Percentiles rank a stretch among this genome's conserved stretches.
Evolutionary conservation across 2,797 vertebrate species (phyloP).

Genomic region (Eremophila alpestris): DNA sequence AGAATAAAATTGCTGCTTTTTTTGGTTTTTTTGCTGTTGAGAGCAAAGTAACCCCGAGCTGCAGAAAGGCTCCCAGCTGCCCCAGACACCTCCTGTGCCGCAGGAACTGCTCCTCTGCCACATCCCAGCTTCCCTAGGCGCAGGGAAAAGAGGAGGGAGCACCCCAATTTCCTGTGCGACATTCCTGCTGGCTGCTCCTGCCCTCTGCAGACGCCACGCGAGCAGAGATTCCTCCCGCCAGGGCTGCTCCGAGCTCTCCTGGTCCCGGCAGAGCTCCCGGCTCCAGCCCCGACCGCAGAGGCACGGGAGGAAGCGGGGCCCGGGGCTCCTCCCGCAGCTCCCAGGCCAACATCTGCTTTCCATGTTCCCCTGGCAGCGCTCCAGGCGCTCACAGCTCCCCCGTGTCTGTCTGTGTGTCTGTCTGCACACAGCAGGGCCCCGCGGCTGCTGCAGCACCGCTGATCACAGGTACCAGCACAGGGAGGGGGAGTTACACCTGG

Average conservation of each 20-base stretch:
- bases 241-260: too few relatives aligned
- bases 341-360: conserved; percentile 33
- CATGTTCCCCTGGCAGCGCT: conserved; percentile 9
- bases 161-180: too few relatives aligned
- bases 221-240: too few relatives aligned
- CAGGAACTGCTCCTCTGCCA: background rate
- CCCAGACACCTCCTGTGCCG: background rate
- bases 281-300: background rate
- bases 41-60: background rate
- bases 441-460: background rate
- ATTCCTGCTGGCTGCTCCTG: too few relatives aligned
- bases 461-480: background rate
- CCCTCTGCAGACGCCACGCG: too few relatives aligned
- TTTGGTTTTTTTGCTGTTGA: background rate
- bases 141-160: too few relatives aligned
- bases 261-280: background rate
- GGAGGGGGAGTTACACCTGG: too few relatives aligned
- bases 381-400: background rate
- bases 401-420: background rate
- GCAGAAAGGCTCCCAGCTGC: background rate
- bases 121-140: background rate
- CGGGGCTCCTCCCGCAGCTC: background rate
- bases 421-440: background rate
- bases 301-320: background rate
- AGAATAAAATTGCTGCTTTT: background rate